phyloP scores from a whole-genome alignment of 2,888 invertebrate genomes.

The Peribatodes rhomboidaria region DNA sequence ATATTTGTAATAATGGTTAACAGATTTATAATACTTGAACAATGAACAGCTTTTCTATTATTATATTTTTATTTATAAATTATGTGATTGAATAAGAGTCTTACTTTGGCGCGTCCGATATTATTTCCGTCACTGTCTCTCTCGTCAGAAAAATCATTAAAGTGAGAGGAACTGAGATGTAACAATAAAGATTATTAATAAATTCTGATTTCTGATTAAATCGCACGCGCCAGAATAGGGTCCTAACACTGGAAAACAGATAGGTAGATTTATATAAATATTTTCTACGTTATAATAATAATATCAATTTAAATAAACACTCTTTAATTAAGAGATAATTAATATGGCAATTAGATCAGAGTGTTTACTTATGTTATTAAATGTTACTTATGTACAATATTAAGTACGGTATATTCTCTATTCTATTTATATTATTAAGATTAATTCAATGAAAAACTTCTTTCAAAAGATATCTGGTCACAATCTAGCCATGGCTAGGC shows the following conservation, averaged over 20 bases:
- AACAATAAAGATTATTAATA: no score
- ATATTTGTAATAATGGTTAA: constrained; percentile 23
- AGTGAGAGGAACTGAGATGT: no score
- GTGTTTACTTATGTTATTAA: constrained; percentile 57
- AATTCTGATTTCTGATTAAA: no score
- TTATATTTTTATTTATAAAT: neutral
- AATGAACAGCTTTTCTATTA: constrained; percentile 5
- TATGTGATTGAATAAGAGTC: neutral
- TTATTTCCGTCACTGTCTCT: no score
- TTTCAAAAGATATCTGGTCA: no score
- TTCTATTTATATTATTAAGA: constrained; percentile 12
- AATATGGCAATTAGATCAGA: constrained; percentile 82
- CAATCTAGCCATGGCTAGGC: no score
- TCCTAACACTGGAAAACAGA: no score
- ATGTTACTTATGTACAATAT: constrained; percentile 55
- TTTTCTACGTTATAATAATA: neutral
- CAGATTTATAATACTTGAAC: constrained; percentile 4
- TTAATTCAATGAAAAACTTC: no score
- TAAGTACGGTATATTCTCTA: constrained; percentile 5
- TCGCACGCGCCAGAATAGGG: no score
- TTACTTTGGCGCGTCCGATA: no score
- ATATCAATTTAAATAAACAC: constrained; percentile 30
- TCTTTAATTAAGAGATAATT: constrained; percentile 58
- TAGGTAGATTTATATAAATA: neutral
- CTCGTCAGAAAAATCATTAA: no score